These are phyloP conservation scores for Fukomys damarensis DNA, from an alignment of 2,113 vertebrate species.

Conservation along the genomic window DNA sequence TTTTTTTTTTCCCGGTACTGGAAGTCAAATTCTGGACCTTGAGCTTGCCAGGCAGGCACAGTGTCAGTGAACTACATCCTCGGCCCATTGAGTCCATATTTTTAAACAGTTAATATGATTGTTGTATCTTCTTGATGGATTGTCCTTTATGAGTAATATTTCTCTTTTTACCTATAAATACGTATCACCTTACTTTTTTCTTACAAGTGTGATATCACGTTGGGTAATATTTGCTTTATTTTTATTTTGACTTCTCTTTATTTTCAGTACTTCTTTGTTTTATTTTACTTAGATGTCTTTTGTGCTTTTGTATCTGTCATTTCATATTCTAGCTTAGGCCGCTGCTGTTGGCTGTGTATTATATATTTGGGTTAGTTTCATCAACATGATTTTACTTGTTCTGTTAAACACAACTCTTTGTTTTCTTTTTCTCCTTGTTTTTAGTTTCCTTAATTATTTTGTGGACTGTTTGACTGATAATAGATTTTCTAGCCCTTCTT, in stretches of 20 bases:
- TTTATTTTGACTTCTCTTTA: not conserved
- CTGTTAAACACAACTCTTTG: not conserved
- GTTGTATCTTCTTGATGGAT: not conserved
- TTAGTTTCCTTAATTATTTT: not conserved
- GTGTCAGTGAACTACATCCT: too few relatives aligned
- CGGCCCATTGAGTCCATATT: not conserved
- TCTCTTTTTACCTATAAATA: not conserved
- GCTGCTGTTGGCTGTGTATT: not conserved
- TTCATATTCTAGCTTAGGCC: not conserved
- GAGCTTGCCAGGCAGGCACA: too few relatives aligned
- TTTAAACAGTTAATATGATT: not conserved
- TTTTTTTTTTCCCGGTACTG: too few relatives aligned
- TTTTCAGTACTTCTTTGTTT: not conserved
- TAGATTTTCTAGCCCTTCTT: not conserved
- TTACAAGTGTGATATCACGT: not conserved
- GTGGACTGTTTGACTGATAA: not conserved
- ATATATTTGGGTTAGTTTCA: not conserved
- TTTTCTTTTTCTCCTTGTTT: not conserved
- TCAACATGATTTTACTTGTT: not conserved
- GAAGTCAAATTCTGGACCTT: too few relatives aligned
- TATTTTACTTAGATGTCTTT: not conserved
- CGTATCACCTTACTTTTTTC: not conserved
- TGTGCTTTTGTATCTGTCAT: not conserved
- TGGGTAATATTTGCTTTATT: not conserved
- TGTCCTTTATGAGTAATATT: not conserved